Percentiles rank a stretch among this genome's conserved stretches.
These are phyloP conservation scores for Rhabdophis nuchalis DNA, from an alignment of 2,797 vertebrate genomes.

Conservation along the genomic window DNA sequence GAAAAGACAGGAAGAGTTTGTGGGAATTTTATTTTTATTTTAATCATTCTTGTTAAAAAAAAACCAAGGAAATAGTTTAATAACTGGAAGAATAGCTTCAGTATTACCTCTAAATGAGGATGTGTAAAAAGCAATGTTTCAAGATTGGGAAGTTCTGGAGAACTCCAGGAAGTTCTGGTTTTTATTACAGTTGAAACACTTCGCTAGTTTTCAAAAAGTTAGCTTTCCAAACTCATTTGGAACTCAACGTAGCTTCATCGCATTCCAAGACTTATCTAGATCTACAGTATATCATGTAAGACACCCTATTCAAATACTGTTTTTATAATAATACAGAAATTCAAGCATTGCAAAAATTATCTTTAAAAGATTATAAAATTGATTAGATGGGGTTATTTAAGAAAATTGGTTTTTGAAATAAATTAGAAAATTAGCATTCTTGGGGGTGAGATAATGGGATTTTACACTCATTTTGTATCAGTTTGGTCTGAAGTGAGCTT, in stretches of 20 bases:
- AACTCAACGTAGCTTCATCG: background rate
- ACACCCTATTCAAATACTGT: background rate
- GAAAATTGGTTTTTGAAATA: background rate
- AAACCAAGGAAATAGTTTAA: background rate
- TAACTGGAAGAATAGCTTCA: background rate
- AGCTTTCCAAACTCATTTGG: background rate
- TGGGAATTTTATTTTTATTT: background rate
- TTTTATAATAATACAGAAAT: background rate
- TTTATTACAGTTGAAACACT: background rate
- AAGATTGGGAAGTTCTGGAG: background rate
- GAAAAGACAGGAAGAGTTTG: background rate
- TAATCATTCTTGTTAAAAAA: background rate
- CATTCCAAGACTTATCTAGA: background rate
- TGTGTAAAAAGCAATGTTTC: background rate
- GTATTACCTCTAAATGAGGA: background rate
- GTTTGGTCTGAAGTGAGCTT: background rate
- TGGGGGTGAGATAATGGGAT: background rate
- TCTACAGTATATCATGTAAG: background rate
- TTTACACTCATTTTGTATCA: background rate
- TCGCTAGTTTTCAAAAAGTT: background rate
- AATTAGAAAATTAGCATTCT: background rate
- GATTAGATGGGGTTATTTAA: background rate
- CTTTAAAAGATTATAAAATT: background rate
- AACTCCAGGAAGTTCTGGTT: background rate
- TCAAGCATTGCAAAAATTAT: background rate